Evolutionary conservation across 1,140 invertebrate species (phyloP).

Genomic region (Zaprionus davidi): DNA sequence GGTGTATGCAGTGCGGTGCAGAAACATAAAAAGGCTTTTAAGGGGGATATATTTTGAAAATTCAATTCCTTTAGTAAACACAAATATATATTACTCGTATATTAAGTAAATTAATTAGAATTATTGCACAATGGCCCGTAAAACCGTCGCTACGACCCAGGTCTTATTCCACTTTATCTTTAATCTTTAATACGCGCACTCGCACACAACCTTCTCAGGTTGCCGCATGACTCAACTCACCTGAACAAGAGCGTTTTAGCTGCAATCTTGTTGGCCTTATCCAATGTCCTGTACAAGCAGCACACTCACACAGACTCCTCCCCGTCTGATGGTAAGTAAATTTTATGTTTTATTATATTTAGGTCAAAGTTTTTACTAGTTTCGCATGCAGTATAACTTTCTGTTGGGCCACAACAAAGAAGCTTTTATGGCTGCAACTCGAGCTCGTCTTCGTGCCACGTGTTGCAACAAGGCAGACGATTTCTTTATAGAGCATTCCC

Average conservation of each 20-base stretch:
- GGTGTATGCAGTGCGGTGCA: too few species aligned
- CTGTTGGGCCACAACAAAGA: conserved; percentile 28
- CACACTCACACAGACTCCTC: background rate
- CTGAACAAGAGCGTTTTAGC: conserved; percentile 16
- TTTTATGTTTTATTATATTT: conserved; percentile 78
- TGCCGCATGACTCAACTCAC: conserved; percentile 18
- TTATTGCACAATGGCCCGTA: too few species aligned
- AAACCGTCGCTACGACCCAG: too few species aligned
- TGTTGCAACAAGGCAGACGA: conserved; percentile 30
- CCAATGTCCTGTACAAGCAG: background rate
- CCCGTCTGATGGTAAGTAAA: conserved; percentile 56
- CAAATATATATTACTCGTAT: too few species aligned
- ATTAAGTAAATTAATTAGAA: too few species aligned
- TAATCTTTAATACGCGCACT: background rate
- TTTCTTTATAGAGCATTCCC: conserved; percentile 66
- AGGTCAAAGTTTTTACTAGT: conserved; percentile 80
- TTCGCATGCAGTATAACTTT: conserved; percentile 62
- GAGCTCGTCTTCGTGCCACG: conserved; percentile 1
- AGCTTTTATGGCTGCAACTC: conserved; percentile 41
- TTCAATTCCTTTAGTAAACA: too few species aligned
- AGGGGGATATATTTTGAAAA: too few species aligned
- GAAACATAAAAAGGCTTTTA: too few species aligned
- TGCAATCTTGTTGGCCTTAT: conserved; percentile 19
- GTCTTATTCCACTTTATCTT: background rate
- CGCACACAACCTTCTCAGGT: conserved; percentile 2